These are phyloP conservation scores for Heliothis peltigera DNA, from an alignment of 2,888 invertebrate species.

Conservation along the genomic window DNA sequence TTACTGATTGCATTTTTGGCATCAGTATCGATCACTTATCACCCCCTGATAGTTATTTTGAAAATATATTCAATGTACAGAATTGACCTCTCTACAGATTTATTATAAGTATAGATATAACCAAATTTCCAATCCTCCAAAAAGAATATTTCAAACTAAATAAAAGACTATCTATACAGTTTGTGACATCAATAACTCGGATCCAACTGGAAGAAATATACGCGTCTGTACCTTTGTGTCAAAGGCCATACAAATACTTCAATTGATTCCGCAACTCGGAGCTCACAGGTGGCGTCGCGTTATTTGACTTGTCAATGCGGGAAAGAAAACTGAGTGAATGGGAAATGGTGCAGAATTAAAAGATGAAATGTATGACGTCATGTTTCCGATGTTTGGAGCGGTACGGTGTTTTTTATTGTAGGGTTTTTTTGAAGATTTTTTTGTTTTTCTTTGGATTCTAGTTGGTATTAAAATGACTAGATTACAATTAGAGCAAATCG, in stretches of 20 bases:
- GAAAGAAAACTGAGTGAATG: background rate
- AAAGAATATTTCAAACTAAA: background rate
- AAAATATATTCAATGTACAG: no score
- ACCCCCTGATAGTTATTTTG: no score
- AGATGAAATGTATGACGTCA: background rate
- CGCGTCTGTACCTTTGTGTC: constrained; percentile 11
- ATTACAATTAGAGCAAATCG: no score
- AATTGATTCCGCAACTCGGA: constrained; percentile 4
- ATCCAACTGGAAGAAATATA: constrained; percentile 26
- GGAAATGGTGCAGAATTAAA: background rate
- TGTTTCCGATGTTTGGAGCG: background rate
- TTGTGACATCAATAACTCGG: background rate
- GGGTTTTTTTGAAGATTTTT: background rate
- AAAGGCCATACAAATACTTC: constrained; percentile 29
- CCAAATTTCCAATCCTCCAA: constrained; percentile 30
- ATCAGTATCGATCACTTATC: no score
- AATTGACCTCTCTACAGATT: no score
- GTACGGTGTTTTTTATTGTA: background rate
- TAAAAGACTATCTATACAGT: background rate
- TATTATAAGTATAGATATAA: no score
- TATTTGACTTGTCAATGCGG: constrained; percentile 20
- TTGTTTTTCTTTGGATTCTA: no score
- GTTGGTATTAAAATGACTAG: no score
- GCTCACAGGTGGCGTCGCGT: constrained; percentile 12
- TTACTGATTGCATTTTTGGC: no score